Evolutionary conservation across 1,140 invertebrate species (phyloP).

Genomic region (Pogonognathellus flavescens): DNA sequence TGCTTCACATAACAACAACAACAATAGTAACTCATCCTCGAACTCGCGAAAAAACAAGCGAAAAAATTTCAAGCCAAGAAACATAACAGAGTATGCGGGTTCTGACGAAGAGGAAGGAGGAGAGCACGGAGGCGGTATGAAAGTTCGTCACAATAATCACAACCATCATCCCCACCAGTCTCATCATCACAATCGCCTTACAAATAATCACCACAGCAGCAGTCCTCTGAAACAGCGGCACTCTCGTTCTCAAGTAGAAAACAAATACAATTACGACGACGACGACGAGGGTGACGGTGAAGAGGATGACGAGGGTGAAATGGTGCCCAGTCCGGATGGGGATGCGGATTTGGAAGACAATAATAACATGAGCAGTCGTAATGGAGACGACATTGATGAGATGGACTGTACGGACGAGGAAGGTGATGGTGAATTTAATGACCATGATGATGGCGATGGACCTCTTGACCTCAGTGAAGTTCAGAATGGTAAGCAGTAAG

Average conservation of each 20-base stretch:
- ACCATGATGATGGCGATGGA: slow-evolving; percentile 55
- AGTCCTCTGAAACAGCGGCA: neutral
- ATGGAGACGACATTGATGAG: slow-evolving; percentile 29
- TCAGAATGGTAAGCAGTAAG: slow-evolving; percentile 63
- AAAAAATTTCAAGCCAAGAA: slow-evolving; percentile 66
- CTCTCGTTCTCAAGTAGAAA: neutral
- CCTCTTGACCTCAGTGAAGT: slow-evolving; percentile 66
- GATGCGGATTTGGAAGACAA: slow-evolving; percentile 46
- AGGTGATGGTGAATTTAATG: slow-evolving; percentile 57
- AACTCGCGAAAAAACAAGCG: slow-evolving; percentile 66
- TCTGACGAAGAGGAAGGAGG: slow-evolving; percentile 64
- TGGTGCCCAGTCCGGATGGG: slow-evolving; percentile 19
- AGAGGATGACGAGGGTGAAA: slow-evolving; percentile 23
- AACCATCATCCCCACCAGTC: neutral
- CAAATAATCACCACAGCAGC: slow-evolving; percentile 23
- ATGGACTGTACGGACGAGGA: slow-evolving; percentile 55
- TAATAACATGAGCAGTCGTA: slow-evolving; percentile 48
- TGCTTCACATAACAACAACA: slow-evolving; percentile 49
- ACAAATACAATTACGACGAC: slow-evolving; percentile 34
- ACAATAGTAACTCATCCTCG: slow-evolving; percentile 48
- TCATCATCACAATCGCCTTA: neutral
- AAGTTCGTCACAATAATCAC: slow-evolving; percentile 39
- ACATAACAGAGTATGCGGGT: slow-evolving; percentile 66
- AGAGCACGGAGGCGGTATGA: slow-evolving; percentile 42
- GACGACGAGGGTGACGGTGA: slow-evolving; percentile 50